Evolutionary conservation across 2,888 invertebrate species (phyloP).

Genomic region (Latrodectus hesperus): DNA sequence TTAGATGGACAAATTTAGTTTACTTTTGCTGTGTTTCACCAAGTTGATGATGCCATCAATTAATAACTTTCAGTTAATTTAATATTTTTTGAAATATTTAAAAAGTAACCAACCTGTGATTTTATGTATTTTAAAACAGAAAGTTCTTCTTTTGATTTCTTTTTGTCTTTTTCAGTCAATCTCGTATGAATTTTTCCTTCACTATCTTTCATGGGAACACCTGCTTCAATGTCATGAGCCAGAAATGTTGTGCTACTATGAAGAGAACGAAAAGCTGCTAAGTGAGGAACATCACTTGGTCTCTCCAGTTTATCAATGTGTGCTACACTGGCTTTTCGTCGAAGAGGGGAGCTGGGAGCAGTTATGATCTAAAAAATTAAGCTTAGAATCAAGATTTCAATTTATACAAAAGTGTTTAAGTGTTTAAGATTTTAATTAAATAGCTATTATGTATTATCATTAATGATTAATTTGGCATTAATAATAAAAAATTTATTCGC

Average conservation of each 20-base stretch:
- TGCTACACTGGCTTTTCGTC: constrained; percentile 85
- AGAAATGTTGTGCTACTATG: constrained; percentile 71
- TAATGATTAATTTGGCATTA: no score
- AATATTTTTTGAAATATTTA: no score
- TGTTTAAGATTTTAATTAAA: no score
- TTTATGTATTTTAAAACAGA: constrained; percentile 87
- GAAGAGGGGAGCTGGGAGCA: constrained; percentile 81
- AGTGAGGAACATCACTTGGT: constrained; percentile 70
- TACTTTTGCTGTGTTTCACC: no score
- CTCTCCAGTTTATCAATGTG: constrained; percentile 74
- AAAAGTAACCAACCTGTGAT: constrained; percentile 53
- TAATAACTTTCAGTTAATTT: no score
- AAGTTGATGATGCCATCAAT: no score
- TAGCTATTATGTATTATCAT: no score
- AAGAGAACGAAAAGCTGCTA: constrained; percentile 67
- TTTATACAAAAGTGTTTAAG: not conserved
- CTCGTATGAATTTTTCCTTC: constrained; percentile 50
- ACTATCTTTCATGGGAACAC: constrained; percentile 73
- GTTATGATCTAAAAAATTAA: constrained; percentile 69
- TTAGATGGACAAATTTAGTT: no score
- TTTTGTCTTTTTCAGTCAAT: constrained; percentile 72
- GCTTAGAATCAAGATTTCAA: not conserved
- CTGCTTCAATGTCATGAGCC: constrained; percentile 71
- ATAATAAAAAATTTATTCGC: no score
- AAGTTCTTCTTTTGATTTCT: constrained; percentile 79